A percentile compares a stretch with the other conserved stretches of the same genome.
Conservation (phyloP, 1,140 invertebrate genomes). For the Danaus melanippus region DNA sequence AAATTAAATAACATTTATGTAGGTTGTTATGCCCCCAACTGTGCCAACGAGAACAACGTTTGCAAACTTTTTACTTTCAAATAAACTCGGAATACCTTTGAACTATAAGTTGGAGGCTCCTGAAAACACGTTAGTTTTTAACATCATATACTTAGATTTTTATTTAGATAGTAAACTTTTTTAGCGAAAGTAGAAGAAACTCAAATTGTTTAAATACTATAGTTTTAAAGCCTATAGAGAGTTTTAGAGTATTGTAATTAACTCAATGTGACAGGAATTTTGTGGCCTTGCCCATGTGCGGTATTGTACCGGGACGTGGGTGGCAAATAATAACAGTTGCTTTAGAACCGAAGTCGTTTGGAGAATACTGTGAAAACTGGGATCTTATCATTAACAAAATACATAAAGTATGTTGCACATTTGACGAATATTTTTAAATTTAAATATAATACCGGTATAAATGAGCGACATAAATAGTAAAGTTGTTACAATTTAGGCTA, state of each 20-base stretch:
- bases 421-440: neutral
- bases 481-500: too few species aligned
- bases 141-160: neutral
- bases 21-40: slow-evolving; percentile 57
- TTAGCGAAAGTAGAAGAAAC: too few species aligned
- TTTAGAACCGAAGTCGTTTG: slow-evolving; percentile 49
- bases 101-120: slow-evolving; percentile 55
- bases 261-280: slow-evolving; percentile 41
- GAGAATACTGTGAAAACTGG: slow-evolving; percentile 59
- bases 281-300: slow-evolving; percentile 58
- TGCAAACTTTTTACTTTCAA: slow-evolving; percentile 55
- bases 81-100: slow-evolving; percentile 56
- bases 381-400: slow-evolving; percentile 50
- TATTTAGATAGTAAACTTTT: neutral
- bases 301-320: slow-evolving; percentile 50
- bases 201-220: too few species aligned
- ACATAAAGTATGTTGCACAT: slow-evolving; percentile 38
- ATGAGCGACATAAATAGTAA: too few species aligned
- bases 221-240: too few species aligned
- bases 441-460: neutral
- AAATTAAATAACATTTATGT: slow-evolving; percentile 5
- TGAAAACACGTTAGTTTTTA: slow-evolving; percentile 37
- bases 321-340: slow-evolving; percentile 64
- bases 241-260: neutral
- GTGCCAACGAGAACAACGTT: slow-evolving; percentile 53